Evolutionary conservation across 2,797 vertebrate species (phyloP).

Genomic region (Anas acuta): DNA sequence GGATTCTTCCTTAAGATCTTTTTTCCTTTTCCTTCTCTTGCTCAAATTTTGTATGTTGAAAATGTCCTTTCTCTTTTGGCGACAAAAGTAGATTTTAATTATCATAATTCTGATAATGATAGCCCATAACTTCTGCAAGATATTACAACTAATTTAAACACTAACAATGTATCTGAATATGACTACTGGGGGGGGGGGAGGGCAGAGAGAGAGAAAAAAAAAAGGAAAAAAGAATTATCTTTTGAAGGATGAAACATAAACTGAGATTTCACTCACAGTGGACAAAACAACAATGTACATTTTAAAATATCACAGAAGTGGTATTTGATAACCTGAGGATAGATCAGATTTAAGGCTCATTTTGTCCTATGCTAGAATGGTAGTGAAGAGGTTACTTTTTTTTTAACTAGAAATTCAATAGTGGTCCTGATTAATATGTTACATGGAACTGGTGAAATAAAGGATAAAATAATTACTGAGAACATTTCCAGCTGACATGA

Average conservation of each 20-base stretch:
- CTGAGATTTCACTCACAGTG: background rate
- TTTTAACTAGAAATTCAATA: background rate
- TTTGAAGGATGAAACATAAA: background rate
- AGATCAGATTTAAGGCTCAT: background rate
- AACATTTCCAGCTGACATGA: background rate
- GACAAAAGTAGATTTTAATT: background rate
- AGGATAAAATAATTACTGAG: background rate
- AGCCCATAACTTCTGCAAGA: background rate
- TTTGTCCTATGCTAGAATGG: background rate
- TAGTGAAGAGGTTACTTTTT: background rate
- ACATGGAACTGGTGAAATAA: background rate
- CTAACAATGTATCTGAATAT: background rate
- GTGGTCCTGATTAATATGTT: background rate
- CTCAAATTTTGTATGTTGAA: background rate
- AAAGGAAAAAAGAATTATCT: background rate
- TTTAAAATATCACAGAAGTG: background rate
- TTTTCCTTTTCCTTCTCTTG: background rate
- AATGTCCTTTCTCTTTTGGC: background rate
- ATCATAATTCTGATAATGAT: background rate
- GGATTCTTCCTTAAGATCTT: background rate
- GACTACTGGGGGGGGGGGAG: background rate
- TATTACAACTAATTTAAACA: background rate
- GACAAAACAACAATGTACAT: background rate
- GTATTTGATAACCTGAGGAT: background rate
- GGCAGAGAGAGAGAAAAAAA: background rate